These are phyloP conservation scores for Icerya purchasi DNA, from an alignment of 2,888 invertebrate genomes.

Conservation along the genomic window DNA sequence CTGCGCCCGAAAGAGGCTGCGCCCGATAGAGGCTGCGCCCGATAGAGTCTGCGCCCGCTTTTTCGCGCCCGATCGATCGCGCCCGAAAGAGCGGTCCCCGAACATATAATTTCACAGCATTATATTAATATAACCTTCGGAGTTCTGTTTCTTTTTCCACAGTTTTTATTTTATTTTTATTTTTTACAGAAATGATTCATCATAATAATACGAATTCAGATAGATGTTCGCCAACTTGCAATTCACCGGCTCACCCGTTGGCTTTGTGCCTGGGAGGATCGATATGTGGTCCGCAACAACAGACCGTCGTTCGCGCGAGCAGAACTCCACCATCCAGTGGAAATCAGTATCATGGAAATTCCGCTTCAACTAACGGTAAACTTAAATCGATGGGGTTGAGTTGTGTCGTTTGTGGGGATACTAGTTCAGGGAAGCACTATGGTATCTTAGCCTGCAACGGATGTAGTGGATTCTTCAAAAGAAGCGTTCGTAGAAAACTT, in stretches of 20 bases:
- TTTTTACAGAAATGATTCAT: constrained; percentile 11
- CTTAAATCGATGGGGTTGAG: constrained; percentile 51
- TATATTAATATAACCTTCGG: too few relatives aligned
- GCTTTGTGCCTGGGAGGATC: constrained; percentile 30
- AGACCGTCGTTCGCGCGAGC: constrained; percentile 40
- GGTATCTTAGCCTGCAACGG: constrained; percentile 97
- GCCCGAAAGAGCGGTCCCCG: too few relatives aligned
- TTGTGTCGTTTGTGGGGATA: constrained; percentile 93
- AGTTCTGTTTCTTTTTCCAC: too few relatives aligned
- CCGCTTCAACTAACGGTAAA: constrained; percentile 21
- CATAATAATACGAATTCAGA: constrained; percentile 13
- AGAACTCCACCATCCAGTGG: constrained; percentile 32
- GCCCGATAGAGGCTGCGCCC: too few relatives aligned
- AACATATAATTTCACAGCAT: too few relatives aligned
- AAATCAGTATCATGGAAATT: constrained; percentile 23
- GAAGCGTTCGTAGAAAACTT: constrained; percentile 83
- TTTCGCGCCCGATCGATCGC: too few relatives aligned
- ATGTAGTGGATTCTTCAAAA: constrained; percentile 96
- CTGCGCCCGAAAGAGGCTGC: too few relatives aligned
- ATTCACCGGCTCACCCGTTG: constrained; percentile 29
- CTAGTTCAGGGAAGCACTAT: constrained; percentile 91
- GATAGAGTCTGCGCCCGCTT: too few relatives aligned
- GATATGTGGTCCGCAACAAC: constrained; percentile 19
- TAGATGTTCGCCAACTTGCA: constrained; percentile 18
- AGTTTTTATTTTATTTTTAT: background rate